Conservation (phyloP, 1,140 invertebrate species). For the Atopsyche davidsoni region DNA sequence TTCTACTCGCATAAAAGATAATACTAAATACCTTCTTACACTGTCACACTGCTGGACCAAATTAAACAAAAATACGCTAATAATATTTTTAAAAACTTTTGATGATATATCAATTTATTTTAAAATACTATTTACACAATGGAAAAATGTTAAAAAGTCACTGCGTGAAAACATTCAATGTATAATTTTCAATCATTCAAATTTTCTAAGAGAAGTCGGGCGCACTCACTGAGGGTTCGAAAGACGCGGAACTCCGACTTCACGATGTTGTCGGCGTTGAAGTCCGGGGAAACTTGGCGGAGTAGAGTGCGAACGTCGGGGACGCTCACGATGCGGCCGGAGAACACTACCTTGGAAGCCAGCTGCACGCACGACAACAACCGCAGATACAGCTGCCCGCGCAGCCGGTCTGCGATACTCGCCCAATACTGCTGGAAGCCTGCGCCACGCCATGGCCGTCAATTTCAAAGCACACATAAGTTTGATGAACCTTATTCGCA, state of each 20-base stretch:
- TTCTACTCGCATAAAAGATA: too few species aligned
- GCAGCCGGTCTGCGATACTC: slow-evolving; percentile 1
- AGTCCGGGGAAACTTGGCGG: slow-evolving; percentile 1
- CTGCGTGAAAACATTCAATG: too few species aligned
- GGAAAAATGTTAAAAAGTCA: too few species aligned
- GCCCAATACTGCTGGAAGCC: slow-evolving; percentile 8
- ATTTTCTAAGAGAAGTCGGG: too few species aligned
- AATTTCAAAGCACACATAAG: too few species aligned
- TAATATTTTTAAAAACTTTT: neutral
- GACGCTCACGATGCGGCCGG: slow-evolving; percentile 9
- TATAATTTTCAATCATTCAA: too few species aligned
- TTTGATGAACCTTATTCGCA: too few species aligned
- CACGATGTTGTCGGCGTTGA: slow-evolving; percentile 6
- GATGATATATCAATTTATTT: neutral
- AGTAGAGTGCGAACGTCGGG: slow-evolving; percentile 11
- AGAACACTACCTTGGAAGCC: slow-evolving; percentile 19
- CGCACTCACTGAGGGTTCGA: slow-evolving; percentile 16
- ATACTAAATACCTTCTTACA: too few species aligned
- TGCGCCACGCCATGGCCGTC: too few species aligned
- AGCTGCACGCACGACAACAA: slow-evolving; percentile 24
- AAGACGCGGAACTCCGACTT: slow-evolving; percentile 23
- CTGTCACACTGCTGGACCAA: too few species aligned
- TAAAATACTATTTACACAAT: neutral
- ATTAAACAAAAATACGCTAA: neutral
- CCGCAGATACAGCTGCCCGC: slow-evolving; percentile 10